Conservation (phyloP, 2,888 invertebrate species). For the Macrosiphum euphorbiae region DNA sequence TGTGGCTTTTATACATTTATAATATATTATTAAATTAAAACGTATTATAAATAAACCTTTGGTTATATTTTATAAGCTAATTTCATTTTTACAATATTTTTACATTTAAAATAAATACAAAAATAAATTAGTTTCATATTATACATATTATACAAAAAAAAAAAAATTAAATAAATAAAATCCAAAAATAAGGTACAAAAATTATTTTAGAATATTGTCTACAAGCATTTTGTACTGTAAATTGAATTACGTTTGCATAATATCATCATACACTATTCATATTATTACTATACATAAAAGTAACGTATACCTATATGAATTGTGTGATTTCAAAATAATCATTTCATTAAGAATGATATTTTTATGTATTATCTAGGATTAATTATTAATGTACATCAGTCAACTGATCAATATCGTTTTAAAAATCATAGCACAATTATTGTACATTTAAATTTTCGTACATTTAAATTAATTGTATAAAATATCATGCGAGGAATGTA, state of each 20-base stretch:
- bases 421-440: constrained; percentile 28
- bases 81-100: constrained; percentile 50
- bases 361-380: constrained; percentile 36
- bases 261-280: background rate
- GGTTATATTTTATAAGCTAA: constrained; percentile 59
- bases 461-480: constrained; percentile 33
- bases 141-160: constrained; percentile 29
- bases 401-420: constrained; percentile 30
- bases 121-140: constrained; percentile 54
- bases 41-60: constrained; percentile 58
- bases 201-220: constrained; percentile 31
- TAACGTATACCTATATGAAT: background rate
- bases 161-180: constrained; percentile 42
- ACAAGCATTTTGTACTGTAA: constrained; percentile 30
- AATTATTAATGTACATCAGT: constrained; percentile 48
- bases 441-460: constrained; percentile 32
- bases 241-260: constrained; percentile 14
- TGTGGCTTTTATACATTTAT: background rate
- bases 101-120: constrained; percentile 61
- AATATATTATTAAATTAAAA: background rate
- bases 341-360: constrained; percentile 20
- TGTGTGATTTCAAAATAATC: constrained; percentile 25
- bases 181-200: constrained; percentile 33
- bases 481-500: constrained; percentile 61
- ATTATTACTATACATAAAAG: background rate